Base-by-base conservation (phyloP, 2,888 invertebrate species). In the Malacosoma neustria region DNA sequence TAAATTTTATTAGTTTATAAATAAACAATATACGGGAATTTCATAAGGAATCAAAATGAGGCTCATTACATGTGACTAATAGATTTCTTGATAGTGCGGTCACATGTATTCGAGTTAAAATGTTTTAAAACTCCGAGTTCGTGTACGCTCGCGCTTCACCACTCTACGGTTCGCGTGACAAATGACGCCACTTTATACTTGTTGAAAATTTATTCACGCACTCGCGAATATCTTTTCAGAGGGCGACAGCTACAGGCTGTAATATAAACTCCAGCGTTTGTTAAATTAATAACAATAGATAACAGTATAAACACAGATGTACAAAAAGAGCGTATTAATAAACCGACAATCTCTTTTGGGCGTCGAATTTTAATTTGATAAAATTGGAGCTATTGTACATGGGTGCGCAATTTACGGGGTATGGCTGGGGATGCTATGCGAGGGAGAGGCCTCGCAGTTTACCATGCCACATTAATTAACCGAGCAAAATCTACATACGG, bases 381-480 rank as follows among this genome's bases (percentile, higher is more conserved):
- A 67, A 73, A 76, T 72, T 66, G 72, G 58, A 65, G 67, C 62
- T 70, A 67, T 68, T 63, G 70, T 70, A 72, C 72, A 68, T 74
- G 72, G 75, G 74, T 70, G 76, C 69, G 69, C 79, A 79, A 80
- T 81, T 81, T 80, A 77, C 71, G 68, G 61, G 71, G 69, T 66
- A 72, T 73, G 64, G 52, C 60, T 59, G 65, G 73, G 71, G 67
- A 61, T 61, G 59, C 59, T 66, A 61, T 61, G 59, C 59, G 66
- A 63, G 75, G 72, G 76, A 64, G 70, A 64, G 60, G 59, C 71
- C 69, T 74, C 75, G 70, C 75, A 73, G 73, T 77, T 71, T 76
- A 74, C 79, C 72, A 72, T 71, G 70, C 71, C 75, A 80, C 82
- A 82, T 84, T 82, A 82, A 84, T 84, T 84, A 82, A 80, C 74